These are phyloP conservation scores for Chrysocyon brachyurus DNA, from an alignment of 2,797 vertebrate species.

Conservation along the genomic window DNA sequence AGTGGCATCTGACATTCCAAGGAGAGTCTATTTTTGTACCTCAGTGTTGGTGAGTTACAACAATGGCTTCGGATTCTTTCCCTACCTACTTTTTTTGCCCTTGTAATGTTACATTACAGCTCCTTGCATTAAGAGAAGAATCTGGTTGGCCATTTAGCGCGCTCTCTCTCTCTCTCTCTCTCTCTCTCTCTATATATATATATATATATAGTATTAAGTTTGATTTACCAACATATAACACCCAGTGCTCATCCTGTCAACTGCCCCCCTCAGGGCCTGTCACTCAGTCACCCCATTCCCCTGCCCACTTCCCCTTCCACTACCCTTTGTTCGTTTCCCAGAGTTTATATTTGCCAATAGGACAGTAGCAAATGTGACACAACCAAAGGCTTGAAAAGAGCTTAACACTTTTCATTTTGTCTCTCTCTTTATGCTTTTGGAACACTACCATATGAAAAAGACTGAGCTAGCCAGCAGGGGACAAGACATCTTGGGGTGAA, in stretches of 20 bases:
- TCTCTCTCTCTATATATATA: too few species aligned
- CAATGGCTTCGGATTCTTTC: neutral
- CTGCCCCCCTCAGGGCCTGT: too few species aligned
- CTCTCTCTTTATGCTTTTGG: neutral
- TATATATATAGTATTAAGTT: too few species aligned
- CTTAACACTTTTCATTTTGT: neutral
- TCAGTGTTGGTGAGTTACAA: neutral
- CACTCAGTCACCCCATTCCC: too few species aligned
- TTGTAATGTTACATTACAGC: neutral
- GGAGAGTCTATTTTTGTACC: neutral
- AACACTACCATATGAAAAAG: neutral
- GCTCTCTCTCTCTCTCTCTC: too few species aligned
- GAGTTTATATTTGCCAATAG: neutral
- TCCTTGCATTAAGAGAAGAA: neutral
- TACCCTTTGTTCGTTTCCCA: too few species aligned
- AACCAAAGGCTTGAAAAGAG: neutral
- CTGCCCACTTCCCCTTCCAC: too few species aligned
- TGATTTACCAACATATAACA: too few species aligned
- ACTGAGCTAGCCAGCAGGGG: neutral
- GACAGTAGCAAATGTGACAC: neutral
- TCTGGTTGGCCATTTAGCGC: neutral
- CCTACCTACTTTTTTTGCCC: neutral
- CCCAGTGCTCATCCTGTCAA: too few species aligned
- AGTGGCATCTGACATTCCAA: neutral
- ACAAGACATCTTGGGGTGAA: neutral